Evolutionary conservation across 2,113 vertebrate genomes (phyloP).

Genomic region (Monarcha castaneiventris): DNA sequence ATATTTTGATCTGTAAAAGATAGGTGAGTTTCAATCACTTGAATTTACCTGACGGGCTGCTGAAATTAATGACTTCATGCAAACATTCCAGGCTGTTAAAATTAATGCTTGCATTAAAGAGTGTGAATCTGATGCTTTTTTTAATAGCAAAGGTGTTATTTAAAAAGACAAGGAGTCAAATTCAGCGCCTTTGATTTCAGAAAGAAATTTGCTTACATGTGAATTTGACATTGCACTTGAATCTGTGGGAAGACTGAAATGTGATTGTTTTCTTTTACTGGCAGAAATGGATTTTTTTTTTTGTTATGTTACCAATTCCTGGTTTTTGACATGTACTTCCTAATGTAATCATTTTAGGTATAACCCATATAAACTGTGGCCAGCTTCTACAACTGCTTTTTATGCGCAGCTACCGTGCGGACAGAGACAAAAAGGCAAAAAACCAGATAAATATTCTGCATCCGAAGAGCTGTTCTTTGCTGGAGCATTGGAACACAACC

Average conservation of each 20-base stretch:
- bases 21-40: neutral
- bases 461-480: neutral
- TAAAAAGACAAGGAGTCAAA: neutral
- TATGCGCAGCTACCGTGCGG: accelerated
- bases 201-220: neutral
- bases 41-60: neutral
- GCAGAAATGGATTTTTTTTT: neutral
- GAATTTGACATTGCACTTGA: neutral
- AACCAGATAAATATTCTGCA: neutral
- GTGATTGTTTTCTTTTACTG: neutral
- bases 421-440: neutral
- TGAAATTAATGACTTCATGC: neutral
- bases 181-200: neutral
- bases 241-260: neutral
- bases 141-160: neutral
- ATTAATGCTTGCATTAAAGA: neutral
- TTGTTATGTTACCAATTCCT: neutral
- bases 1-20: neutral
- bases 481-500: neutral
- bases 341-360: neutral
- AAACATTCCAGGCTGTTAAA: neutral
- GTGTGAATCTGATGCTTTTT: neutral
- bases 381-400: neutral
- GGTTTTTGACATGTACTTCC: neutral
- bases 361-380: neutral